phyloP scores from a whole-genome alignment of 2,797 vertebrate genomes.

The Columba guinea region DNA sequence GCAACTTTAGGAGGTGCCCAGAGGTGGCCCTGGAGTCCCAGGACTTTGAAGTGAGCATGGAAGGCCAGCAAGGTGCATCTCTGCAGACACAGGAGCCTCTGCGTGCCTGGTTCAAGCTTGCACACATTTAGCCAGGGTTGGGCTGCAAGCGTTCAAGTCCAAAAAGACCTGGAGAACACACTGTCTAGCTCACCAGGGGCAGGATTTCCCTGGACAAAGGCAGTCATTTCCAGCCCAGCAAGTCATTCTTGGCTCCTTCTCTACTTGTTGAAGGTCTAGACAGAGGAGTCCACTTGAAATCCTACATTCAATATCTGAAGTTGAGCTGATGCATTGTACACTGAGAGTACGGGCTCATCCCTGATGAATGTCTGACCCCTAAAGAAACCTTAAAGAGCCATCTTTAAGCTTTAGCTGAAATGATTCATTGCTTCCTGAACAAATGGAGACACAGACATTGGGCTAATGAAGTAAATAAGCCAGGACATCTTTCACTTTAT shows the following conservation, averaged over 20 bases:
- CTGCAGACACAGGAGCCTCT: neutral
- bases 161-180: neutral
- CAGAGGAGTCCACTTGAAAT: neutral
- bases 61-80: neutral
- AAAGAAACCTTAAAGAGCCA: neutral
- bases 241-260: neutral
- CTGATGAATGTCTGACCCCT: neutral
- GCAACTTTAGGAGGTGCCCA: neutral
- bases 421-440: neutral
- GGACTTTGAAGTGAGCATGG: neutral
- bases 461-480: neutral
- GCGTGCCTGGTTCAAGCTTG: neutral
- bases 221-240: neutral
- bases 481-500: neutral
- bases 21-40: neutral
- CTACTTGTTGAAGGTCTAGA: neutral
- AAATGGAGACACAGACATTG: neutral
- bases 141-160: neutral
- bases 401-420: neutral
- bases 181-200: fast-evolving
- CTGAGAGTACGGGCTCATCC: neutral
- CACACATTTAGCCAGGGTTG: neutral
- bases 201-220: neutral
- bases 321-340: neutral
- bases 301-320: neutral